Evolutionary conservation across 2,113 vertebrate genomes (phyloP).

Genomic region (Xiphias gladius): DNA sequence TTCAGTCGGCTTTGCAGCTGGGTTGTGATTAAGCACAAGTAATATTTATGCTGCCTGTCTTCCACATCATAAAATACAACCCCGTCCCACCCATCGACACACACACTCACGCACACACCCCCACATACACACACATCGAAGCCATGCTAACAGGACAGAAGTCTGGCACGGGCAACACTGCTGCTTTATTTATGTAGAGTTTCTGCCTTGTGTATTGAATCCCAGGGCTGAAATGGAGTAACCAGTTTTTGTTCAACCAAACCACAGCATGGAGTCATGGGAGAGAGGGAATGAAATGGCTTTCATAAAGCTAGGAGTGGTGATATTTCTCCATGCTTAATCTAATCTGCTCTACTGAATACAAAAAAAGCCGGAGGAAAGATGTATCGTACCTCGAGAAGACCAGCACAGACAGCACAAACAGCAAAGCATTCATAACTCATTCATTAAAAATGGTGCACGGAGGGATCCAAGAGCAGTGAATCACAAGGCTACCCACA

Average conservation of each 20-base stretch:
- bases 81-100: neutral
- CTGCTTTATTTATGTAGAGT: slow-evolving; percentile 81
- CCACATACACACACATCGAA: slow-evolving; percentile 50
- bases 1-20: slow-evolving; percentile 70
- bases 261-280: slow-evolving; percentile 22
- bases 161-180: slow-evolving; percentile 69
- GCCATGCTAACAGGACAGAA: slow-evolving; percentile 69
- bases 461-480: slow-evolving; percentile 1
- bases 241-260: slow-evolving; percentile 76
- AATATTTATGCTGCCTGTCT: slow-evolving; percentile 79
- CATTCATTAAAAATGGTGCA: slow-evolving; percentile 47
- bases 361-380: slow-evolving; percentile 42
- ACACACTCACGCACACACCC: slow-evolving; percentile 29
- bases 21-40: slow-evolving; percentile 75
- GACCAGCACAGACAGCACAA: slow-evolving; percentile 2
- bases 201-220: slow-evolving; percentile 73
- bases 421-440: slow-evolving; percentile 47
- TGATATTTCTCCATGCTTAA: slow-evolving; percentile 40
- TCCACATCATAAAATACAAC: slow-evolving; percentile 78
- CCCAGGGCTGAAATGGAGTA: slow-evolving; percentile 75
- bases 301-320: slow-evolving; percentile 32
- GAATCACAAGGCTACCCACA: slow-evolving; percentile 47
- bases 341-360: slow-evolving; percentile 47
- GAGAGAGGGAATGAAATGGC: slow-evolving; percentile 11
- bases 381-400: slow-evolving; percentile 8